These are phyloP conservation scores for Tyto alba DNA, from an alignment of 2,113 vertebrate genomes.

Conservation along the genomic window DNA sequence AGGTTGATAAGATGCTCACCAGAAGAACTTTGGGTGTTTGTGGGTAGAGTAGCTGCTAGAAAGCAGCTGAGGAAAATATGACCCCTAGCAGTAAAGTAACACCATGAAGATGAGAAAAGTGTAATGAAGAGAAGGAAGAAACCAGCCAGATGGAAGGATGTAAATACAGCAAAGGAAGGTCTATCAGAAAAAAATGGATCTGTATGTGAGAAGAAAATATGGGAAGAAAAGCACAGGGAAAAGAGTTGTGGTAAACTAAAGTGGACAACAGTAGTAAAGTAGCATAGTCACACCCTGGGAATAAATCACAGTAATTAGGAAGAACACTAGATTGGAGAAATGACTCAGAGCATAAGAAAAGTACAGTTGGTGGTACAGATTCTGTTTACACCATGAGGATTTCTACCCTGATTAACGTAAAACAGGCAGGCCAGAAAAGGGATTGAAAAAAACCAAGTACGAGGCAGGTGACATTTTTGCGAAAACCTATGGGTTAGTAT, in stretches of 20 bases:
- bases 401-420: not conserved
- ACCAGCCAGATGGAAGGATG: not conserved
- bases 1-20: not conserved
- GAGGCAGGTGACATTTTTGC: not conserved
- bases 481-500: not conserved
- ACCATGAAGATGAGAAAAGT: not conserved
- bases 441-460: accelerated
- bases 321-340: not conserved
- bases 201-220: not conserved
- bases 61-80: not conserved
- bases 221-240: not conserved
- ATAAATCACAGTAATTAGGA: not conserved
- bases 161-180: not conserved
- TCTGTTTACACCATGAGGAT: not conserved
- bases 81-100: not conserved
- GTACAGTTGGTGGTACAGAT: not conserved
- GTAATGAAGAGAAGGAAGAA: not conserved
- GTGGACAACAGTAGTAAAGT: not conserved
- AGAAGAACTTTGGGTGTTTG: not conserved
- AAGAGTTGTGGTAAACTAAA: not conserved
- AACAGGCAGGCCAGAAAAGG: not conserved
- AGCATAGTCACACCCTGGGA: not conserved
- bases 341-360: not conserved
- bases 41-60: not conserved
- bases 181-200: not conserved